Evolutionary conservation across 2,888 invertebrate species (phyloP), one percentile per base, ranked within the genome.

Genomic region (Hypercompe scribonia): DNA sequence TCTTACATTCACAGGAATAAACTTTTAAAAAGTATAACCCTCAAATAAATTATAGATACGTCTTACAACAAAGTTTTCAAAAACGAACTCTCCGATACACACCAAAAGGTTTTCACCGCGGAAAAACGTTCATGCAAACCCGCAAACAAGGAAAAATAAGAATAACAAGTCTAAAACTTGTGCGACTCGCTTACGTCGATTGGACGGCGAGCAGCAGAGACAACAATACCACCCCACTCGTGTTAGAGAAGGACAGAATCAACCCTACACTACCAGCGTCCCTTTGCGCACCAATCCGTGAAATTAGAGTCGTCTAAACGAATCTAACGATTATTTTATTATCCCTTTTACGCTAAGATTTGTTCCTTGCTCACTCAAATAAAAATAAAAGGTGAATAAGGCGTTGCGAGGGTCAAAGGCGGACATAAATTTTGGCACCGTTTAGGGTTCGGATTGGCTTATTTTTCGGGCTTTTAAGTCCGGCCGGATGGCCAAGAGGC

Each of bases 271-370:
- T 85, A 87, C 87, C 84, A 83, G 84, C 89, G 90, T 92, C 95
- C 95, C 94, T 94, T 95, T 94, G 92, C 90, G 92, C 95, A 95
- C 88, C 94, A 93, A 94, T 88, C 93, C 95, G 93, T 95, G 95
- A 95, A 95, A 95, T 95, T 95, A 94, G 94, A 94, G 86, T 93
- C 95, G 94, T 95, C 95, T 95, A 95, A 95, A 95, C 95, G 95
- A 94, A 95, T 95, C 93, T 95, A 95, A 95, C 95, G 95, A 95
- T 95, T 95, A 95, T 95, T 95, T 95, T 95, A 95, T 95, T 95
- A 95, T 95, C 94, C 95, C 93, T 94, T 95, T 94, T 94, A 90
- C 94, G 91, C 95, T 95, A 95, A 95, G 95, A 95, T 95, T 95
- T 95, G 95, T 95, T 95, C 91, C 95, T 95, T 95, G 95, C 94